These are phyloP conservation scores for Cossypha niveicapilla DNA, from an alignment of 2,797 vertebrate genomes.

Conservation along the genomic window DNA sequence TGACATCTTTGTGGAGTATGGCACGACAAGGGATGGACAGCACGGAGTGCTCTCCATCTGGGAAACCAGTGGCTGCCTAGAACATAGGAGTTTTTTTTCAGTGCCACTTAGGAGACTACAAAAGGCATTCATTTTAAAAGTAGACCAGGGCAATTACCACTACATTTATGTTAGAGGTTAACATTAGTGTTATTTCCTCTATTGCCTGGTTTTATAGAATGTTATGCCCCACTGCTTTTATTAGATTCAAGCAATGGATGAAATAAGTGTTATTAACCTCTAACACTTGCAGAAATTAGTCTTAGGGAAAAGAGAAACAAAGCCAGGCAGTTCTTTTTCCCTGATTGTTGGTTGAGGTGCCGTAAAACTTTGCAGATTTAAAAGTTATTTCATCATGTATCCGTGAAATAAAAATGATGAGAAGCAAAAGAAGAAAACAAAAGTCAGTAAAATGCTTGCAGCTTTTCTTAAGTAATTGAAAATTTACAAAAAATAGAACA, in stretches of 20 bases:
- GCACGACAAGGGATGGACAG: background rate
- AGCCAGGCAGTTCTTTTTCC: background rate
- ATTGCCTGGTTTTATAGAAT: slow-evolving; percentile 68
- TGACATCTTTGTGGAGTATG: background rate
- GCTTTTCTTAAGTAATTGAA: background rate
- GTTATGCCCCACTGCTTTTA: slow-evolving; percentile 72
- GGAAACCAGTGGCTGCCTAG: slow-evolving; percentile 21
- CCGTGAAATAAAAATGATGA: background rate
- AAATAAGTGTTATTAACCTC: slow-evolving; percentile 77
- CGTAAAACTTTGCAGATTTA: background rate
- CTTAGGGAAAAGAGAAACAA: slow-evolving; percentile 55
- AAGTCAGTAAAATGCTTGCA: background rate
- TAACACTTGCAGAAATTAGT: slow-evolving; percentile 72
- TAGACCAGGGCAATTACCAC: slow-evolving; percentile 66
- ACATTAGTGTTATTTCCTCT: slow-evolving; percentile 73
- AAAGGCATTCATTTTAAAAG: slow-evolving; percentile 69
- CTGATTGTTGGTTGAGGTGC: background rate
- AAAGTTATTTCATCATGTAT: background rate
- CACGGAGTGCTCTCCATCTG: background rate
- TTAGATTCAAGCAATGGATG: slow-evolving; percentile 71
- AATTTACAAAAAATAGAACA: background rate
- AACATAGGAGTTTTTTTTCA: background rate
- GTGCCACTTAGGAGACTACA: slow-evolving; percentile 50
- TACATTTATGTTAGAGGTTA: slow-evolving; percentile 73
- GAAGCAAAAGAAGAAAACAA: background rate